Percentiles rank a stretch among this genome's conserved stretches.
Conservation (phyloP, 1,140 invertebrate genomes). For the Trichoplusia ni region DNA sequence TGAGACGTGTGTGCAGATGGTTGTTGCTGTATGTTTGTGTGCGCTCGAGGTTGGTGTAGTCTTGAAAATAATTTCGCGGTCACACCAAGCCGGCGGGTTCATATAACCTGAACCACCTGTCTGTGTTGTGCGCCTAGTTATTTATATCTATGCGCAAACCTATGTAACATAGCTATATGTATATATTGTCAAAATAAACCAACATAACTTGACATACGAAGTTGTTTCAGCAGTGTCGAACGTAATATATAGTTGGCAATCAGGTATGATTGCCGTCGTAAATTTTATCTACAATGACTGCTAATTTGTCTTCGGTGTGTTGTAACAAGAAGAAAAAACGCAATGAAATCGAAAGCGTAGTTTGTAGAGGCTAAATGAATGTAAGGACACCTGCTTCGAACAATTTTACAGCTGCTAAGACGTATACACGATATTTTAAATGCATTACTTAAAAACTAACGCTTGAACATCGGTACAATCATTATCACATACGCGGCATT, state of each 20-base stretch:
- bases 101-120: slow-evolving; percentile 79
- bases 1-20: slow-evolving; percentile 66
- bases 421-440: background rate
- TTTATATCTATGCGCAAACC: slow-evolving; percentile 76
- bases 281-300: slow-evolving; percentile 7
- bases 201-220: slow-evolving; percentile 17
- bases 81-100: slow-evolving; percentile 75
- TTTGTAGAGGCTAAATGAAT: slow-evolving; percentile 13
- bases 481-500: slow-evolving; percentile 8
- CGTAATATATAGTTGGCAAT: background rate
- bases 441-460: background rate
- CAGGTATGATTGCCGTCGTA: background rate
- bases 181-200: slow-evolving; percentile 25
- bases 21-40: slow-evolving; percentile 49
- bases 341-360: slow-evolving; percentile 31
- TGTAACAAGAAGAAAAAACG: slow-evolving; percentile 22
- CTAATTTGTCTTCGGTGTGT: slow-evolving; percentile 26
- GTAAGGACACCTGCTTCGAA: slow-evolving; percentile 26
- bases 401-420: slow-evolving; percentile 12
- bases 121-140: slow-evolving; percentile 77
- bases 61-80: slow-evolving; percentile 82
- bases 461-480: slow-evolving; percentile 7
- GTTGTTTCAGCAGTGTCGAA: background rate
- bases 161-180: slow-evolving; percentile 67
- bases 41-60: slow-evolving; percentile 75